phyloP scores from a whole-genome alignment of 2,797 vertebrate species.

The Xenopus petersii region DNA sequence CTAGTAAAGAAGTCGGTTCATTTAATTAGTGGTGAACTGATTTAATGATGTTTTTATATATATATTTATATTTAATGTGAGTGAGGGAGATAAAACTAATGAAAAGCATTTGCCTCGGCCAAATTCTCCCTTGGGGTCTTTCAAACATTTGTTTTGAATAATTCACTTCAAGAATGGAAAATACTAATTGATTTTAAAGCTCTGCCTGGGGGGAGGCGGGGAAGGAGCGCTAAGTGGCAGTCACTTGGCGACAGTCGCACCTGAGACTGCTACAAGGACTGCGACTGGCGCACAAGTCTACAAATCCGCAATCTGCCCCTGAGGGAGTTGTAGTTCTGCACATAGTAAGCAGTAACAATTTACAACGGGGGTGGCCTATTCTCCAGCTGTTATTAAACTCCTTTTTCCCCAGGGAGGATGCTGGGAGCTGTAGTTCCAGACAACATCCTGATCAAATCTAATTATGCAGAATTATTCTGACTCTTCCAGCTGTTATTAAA shows the following conservation, averaged over 20 bases:
- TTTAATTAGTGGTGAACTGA: conserved; percentile 36
- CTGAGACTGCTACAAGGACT: conserved; percentile 10
- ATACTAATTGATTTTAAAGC: conserved; percentile 80
- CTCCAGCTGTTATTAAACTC: no score
- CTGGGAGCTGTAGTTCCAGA: no score
- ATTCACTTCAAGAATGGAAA: conserved; percentile 63
- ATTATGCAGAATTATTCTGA: no score
- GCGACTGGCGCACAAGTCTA: no score
- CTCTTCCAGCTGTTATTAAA: no score
- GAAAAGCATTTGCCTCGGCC: conserved; percentile 56
- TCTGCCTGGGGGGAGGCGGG: conserved; percentile 62
- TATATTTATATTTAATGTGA: conserved; percentile 47
- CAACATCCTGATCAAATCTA: no score
- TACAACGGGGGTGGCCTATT: no score
- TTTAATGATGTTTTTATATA: conserved; percentile 60
- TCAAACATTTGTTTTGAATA: conserved; percentile 64
- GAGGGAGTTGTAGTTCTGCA: no score
- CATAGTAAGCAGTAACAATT: no score
- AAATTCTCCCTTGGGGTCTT: conserved; percentile 62
- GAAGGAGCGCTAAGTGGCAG: conserved; percentile 29
- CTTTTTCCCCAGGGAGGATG: no score
- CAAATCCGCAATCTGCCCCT: no score
- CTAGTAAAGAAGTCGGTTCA: no score
- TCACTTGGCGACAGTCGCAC: conserved; percentile 14
- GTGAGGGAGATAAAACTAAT: conserved; percentile 55